phyloP scores from a whole-genome alignment of 2,888 invertebrate genomes.

The Zelleria hepariella region DNA sequence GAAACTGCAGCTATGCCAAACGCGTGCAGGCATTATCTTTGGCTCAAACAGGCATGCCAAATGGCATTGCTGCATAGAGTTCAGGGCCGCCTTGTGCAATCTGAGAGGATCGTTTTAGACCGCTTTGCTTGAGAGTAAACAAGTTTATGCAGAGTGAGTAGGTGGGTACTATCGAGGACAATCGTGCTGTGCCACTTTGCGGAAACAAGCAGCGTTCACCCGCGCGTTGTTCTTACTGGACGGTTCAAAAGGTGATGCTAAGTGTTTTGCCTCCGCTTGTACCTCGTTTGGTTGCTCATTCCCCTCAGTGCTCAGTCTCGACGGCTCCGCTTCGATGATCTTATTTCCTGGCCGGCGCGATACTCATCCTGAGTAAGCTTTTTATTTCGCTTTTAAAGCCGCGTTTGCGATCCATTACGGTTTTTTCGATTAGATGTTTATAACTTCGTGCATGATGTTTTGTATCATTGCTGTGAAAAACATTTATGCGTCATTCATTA shows the following conservation, averaged over 20 bases:
- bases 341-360: constrained; percentile 17
- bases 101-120: not conserved
- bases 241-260: not conserved
- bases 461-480: not conserved
- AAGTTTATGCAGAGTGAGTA: not conserved
- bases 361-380: not conserved
- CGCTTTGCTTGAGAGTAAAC: not conserved
- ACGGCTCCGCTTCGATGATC: constrained; percentile 19
- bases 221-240: not conserved
- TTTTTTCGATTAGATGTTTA: not conserved
- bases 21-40: constrained; percentile 24
- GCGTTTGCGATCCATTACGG: not conserved
- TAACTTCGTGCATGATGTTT: not conserved
- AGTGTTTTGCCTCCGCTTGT: not conserved
- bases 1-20: constrained; percentile 9
- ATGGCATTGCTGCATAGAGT: constrained; percentile 24
- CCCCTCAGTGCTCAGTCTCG: constrained; percentile 12
- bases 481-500: not conserved
- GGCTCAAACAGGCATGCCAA: constrained; percentile 32
- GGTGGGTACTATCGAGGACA: not conserved
- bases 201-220: not conserved
- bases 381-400: not conserved
- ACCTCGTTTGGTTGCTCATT: not conserved
- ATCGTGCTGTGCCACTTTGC: not conserved
- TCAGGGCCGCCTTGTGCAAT: constrained; percentile 33